These are phyloP conservation scores for Ficedula albicollis DNA, from an alignment of 2,797 vertebrate species.

Conservation along the genomic window DNA sequence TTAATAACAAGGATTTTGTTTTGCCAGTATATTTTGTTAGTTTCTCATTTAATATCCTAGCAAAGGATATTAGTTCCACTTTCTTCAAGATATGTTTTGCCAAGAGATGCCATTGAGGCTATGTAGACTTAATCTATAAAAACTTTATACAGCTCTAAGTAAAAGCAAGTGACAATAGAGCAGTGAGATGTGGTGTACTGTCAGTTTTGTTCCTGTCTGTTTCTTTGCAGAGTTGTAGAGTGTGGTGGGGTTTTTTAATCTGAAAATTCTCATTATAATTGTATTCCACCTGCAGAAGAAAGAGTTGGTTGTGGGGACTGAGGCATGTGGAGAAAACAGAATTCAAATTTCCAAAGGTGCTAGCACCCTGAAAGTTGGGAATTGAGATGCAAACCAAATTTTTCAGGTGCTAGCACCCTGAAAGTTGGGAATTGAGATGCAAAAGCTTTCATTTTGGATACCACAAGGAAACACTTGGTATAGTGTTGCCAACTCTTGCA, in stretches of 20 bases:
- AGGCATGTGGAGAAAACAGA: neutral
- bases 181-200: neutral
- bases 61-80: neutral
- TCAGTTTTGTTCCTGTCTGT: neutral
- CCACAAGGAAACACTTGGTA: neutral
- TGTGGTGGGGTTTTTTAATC: rapidly evolving
- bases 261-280: neutral
- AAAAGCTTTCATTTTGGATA: neutral
- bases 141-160: neutral
- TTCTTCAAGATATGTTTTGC: neutral
- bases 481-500: neutral
- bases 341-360: neutral
- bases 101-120: neutral
- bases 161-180: neutral
- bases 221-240: neutral
- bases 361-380: neutral
- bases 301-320: neutral
- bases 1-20: neutral
- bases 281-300: neutral
- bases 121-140: neutral
- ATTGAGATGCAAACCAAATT: neutral
- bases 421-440: neutral
- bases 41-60: neutral
- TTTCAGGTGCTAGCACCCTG: neutral
- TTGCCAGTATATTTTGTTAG: neutral